Base-by-base conservation (phyloP, 2,113 vertebrate species). In the Tauraco erythrolophus region DNA sequence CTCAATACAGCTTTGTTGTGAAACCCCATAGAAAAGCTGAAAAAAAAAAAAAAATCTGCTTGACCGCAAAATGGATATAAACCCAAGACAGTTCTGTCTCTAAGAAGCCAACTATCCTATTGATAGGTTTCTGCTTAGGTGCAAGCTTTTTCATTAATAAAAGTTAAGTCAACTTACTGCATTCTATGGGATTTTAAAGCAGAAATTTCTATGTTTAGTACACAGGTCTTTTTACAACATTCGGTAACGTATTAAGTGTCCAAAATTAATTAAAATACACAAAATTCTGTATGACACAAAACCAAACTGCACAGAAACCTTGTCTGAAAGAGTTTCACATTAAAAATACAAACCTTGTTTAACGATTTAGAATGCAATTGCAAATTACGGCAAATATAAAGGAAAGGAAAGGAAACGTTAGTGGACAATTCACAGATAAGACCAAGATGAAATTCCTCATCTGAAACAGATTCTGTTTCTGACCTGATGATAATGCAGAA, bases 401-500 rank as follows among this genome's bases (percentile, higher is more conserved):
- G 21, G 19, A 43, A 41, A n/a, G n/a, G n/a, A n/a, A 90, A 80
- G 48, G 18, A 91, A 70, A 54, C 27, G 28, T 53, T n/a, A 91
- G 18, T 7, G 17, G 31, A 31, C 11, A 64, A 68, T 46, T 84
- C 46, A 51, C 4, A 61, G 24, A 3, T n/a, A 82, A 61, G 46
- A 76, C 30, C 48, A 58, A 57, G 24, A 69, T 23, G 23, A 82
- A 81, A 90, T 68, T 37, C 31, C 23, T n/a, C 14, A 60, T 54
- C 11, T 66, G 83, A 74, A 85, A 72, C 7, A 50, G 9, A 27
- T 39, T 39, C 41, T 9, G 23, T n/a, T 30, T 51, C 98, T 98
- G 93, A 99, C 99, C 99, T 96, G 98, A 98, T 60, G 98, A 98
- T 11, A 97, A 78, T 3, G 91, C 77, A 79, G 97, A 97, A 39